Base-by-base conservation (phyloP, 2,113 vertebrate species). In the Oostethus manadensis region DNA sequence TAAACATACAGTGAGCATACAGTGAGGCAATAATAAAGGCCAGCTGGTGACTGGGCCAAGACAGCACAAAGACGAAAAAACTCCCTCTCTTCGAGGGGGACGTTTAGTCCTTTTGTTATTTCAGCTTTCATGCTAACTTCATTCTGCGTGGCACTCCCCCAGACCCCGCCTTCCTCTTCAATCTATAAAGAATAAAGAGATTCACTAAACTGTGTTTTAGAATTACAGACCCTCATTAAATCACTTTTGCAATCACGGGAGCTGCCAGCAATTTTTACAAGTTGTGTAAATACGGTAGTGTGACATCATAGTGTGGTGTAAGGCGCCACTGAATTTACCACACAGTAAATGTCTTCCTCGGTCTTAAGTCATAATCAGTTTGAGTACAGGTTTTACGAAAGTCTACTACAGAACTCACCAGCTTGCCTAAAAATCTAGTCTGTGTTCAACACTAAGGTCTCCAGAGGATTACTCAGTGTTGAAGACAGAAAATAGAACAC, bases 41-140 rank as follows among this genome's bases (percentile, higher is more conserved):
- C 78, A 81, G 74, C 76, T 85, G 80, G 78, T 73, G 74, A 74
- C 54, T 55, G 46, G 61, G 62, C 59, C 54, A 44, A 66, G 56
- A 51, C 53, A 51, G 66, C 60, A 74, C 73, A 78, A 74, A 80
- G 71, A 68, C 43, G 10, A 4, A 6, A 51, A 56, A 60, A 45
- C 49, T 62, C 51, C 71, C 71, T 8, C 69, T 7, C 29, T 33
- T 1, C 29, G 7, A 14, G 57, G 64, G 48, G 63, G 51, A 45
- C 45, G 33, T 3, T 23, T 13, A 56, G 53, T 55, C 26, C 35
- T 46, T n/a, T 46, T 46, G 45, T 46, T 46, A 10, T 46, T 46
- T 46, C n/a, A 46, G 45, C 45, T 18, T 10, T 18, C 8, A 17
- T n/a, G 45, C 45, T 17, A 6, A 18, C 17, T 8, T 46, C 45